phyloP scores from a whole-genome alignment of 2,113 vertebrate species.

The Pimephales promelas region DNA sequence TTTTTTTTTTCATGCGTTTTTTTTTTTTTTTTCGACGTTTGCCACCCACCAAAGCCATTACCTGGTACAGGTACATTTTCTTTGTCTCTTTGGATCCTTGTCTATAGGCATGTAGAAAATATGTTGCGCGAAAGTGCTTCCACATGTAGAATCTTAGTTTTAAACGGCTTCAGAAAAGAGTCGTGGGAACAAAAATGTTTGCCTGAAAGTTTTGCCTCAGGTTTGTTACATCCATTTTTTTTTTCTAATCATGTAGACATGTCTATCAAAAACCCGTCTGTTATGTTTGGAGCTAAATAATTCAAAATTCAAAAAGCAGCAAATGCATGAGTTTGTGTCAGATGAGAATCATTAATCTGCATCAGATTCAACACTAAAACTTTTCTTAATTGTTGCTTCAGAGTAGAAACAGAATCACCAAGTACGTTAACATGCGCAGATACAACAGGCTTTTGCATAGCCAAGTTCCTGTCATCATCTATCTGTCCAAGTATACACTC shows the following conservation, averaged over 20 bases:
- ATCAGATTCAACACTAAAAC: conserved; percentile 15
- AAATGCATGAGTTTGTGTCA: conserved; percentile 14
- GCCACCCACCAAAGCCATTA: conserved; percentile 7
- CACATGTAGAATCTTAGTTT: background rate
- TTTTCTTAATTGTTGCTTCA: conserved; percentile 2
- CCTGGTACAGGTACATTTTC: background rate
- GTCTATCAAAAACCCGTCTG: background rate
- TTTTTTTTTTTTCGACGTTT: conserved; percentile 5
- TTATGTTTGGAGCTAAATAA: background rate
- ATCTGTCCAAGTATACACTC: background rate
- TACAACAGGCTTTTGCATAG: background rate
- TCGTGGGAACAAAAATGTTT: background rate
- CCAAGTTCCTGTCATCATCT: background rate
- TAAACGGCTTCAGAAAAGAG: background rate
- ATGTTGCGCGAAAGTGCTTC: background rate
- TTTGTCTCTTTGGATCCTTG: background rate
- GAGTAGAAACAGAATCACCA: background rate
- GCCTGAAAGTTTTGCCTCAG: conserved; percentile 18
- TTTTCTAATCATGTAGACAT: background rate
- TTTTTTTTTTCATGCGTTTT: conserved; percentile 9
- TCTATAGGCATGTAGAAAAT: background rate
- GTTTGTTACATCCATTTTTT: conserved; percentile 21
- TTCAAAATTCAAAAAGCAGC: background rate
- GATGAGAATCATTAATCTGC: background rate
- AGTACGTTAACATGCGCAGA: background rate